Evolutionary conservation across 2,113 vertebrate species (phyloP).

Genomic region (Dinomys branickii): DNA sequence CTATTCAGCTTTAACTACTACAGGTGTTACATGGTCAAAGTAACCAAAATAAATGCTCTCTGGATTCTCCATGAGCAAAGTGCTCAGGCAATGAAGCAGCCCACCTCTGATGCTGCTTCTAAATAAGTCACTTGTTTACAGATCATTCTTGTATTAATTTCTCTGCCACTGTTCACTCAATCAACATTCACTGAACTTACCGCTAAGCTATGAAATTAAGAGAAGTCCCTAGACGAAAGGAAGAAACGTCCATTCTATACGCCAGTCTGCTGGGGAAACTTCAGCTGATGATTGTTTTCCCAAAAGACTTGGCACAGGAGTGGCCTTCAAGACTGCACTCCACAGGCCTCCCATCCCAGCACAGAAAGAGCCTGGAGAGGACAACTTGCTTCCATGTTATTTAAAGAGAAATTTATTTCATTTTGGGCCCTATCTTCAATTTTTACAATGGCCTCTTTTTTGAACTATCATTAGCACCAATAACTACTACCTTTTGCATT

Average conservation of each 20-base stretch:
- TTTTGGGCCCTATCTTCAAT: background rate
- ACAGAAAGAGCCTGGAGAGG: background rate
- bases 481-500: background rate
- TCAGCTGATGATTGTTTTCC: background rate
- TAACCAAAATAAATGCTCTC: background rate
- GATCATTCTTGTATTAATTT: background rate
- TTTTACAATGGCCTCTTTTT: background rate
- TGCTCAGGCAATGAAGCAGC: background rate
- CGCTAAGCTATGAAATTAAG: background rate
- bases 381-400: background rate
- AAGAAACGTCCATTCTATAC: background rate
- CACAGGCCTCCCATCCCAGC: background rate
- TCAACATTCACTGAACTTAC: background rate
- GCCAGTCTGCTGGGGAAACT: background rate
- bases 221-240: background rate
- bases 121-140: background rate
- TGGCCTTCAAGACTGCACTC: background rate
- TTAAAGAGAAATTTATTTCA: background rate
- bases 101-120: background rate
- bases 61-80: background rate
- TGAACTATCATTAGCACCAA: constrained; percentile 3
- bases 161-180: background rate
- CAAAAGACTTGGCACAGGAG: background rate
- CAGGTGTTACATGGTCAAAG: background rate
- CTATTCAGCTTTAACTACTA: background rate